These are phyloP conservation scores for Stenodema calcarata DNA, from an alignment of 2,888 invertebrate species.

Conservation along the genomic window DNA sequence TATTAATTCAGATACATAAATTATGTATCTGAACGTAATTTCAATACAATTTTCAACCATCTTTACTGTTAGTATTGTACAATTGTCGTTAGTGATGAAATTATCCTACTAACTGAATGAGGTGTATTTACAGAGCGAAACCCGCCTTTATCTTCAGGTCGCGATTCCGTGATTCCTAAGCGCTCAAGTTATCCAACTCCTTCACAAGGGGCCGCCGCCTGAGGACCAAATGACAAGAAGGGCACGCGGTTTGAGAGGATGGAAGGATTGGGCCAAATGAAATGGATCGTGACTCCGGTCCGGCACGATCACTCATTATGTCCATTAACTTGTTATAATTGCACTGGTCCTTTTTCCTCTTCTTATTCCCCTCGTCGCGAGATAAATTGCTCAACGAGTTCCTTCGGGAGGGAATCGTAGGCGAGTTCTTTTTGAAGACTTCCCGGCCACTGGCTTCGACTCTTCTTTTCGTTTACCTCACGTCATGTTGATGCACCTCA, in stretches of 20 bases:
- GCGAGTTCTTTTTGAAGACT: slow-evolving; percentile 17
- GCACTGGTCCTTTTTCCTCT: neutral
- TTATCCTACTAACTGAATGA: neutral
- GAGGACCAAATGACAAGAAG: slow-evolving; percentile 32
- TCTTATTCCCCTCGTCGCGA: neutral
- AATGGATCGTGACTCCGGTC: slow-evolving; percentile 42
- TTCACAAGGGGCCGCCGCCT: neutral
- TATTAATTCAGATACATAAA: too few species aligned
- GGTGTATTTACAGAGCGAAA: neutral
- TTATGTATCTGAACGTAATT: too few species aligned
- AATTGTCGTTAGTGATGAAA: too few species aligned
- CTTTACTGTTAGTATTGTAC: too few species aligned
- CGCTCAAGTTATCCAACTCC: neutral
- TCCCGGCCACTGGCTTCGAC: neutral
- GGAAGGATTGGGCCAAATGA: slow-evolving; percentile 23
- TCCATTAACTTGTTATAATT: slow-evolving; percentile 46
- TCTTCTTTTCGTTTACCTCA: slow-evolving; percentile 3
- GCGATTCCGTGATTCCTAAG: neutral
- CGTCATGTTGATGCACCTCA: slow-evolving; percentile 6
- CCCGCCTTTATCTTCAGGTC: neutral
- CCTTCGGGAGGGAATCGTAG: slow-evolving; percentile 19
- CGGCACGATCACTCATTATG: slow-evolving; percentile 44
- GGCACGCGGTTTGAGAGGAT: neutral
- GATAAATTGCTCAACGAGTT: slow-evolving; percentile 33
- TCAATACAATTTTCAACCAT: too few species aligned